Base-by-base conservation (phyloP, 2,888 invertebrate genomes). In the Fragum fragum region DNA sequence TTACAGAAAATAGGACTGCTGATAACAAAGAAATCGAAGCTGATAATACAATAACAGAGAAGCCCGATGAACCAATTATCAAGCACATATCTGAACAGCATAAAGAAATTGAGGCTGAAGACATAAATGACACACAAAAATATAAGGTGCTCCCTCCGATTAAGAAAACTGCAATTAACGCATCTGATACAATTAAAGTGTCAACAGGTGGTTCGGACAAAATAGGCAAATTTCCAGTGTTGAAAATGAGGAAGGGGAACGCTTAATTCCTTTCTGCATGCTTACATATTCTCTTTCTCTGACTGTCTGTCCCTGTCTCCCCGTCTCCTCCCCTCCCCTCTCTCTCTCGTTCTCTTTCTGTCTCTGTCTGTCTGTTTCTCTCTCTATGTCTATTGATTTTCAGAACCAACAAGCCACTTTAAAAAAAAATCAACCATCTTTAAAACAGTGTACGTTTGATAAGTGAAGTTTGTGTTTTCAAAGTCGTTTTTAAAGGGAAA, bases 231-330 rank as follows among this genome's bases (percentile, higher is more conserved):
- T 23, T 71, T 32, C 71, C 71, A n/a, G 71, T 71, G 55, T 26
- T 71, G 18, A 71, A 71, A 71, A 71, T 71, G 71, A 70, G 42
- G 26, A 70, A 47, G 52, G 52, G 70, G 47, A n/a, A n/a, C 14
- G 47, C n/a, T 47, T 47, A 14, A 47, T 18, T 3, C 14, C n/a
- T 47, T 3, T n/a, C 16, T 18, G n/a, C n/a, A n/a, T n/a, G n/a
- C n/a, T n/a, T n/a, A n/a, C n/a, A n/a, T n/a, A n/a, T n/a, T n/a
- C n/a, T n/a, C n/a, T n/a, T n/a, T n/a, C n/a, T n/a, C n/a, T n/a
- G n/a, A n/a, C n/a, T n/a, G n/a, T n/a, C n/a, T n/a, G n/a, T n/a
- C n/a, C n/a, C n/a, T n/a, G n/a, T n/a, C n/a, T n/a, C n/a, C n/a
- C n/a, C n/a, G n/a, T n/a, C n/a, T n/a, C n/a, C n/a, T n/a, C n/a